A percentile compares a stretch with the other conserved stretches of the same genome.
phyloP scores from a whole-genome alignment of 2,888 invertebrate genomes.

The Athrips mouffetella region DNA sequence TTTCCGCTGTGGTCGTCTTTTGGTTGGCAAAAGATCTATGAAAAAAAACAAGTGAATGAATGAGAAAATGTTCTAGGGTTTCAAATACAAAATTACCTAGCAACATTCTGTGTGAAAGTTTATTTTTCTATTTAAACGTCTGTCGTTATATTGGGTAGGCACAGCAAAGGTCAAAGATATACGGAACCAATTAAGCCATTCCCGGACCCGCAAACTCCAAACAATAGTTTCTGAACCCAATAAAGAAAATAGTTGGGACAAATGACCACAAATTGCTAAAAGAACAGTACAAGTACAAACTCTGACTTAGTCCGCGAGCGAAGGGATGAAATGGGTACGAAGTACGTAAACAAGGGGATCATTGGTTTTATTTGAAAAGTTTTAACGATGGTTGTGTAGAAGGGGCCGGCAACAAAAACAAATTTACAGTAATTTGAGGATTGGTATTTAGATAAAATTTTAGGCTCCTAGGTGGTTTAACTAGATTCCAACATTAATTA shows the following conservation, averaged over 20 bases:
- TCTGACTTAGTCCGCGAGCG: slow-evolving; percentile 55
- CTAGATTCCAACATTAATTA: too few species aligned
- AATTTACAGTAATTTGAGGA: slow-evolving; percentile 8
- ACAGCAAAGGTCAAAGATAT: too few species aligned
- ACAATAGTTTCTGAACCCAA: slow-evolving; percentile 10
- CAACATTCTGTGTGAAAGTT: too few species aligned
- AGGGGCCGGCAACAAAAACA: slow-evolving; percentile 11
- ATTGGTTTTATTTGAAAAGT: slow-evolving; percentile 71
- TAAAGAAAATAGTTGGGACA: slow-evolving; percentile 40
- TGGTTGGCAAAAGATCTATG: too few species aligned
- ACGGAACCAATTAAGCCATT: slow-evolving; percentile 9
- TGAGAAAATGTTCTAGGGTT: too few species aligned
- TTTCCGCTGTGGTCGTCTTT: too few species aligned
- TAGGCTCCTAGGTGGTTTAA: too few species aligned
- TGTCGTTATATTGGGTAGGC: too few species aligned
- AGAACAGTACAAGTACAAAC: slow-evolving; percentile 49
- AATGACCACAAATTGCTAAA: slow-evolving; percentile 45
- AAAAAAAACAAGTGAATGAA: too few species aligned
- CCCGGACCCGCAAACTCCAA: neutral
- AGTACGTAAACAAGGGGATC: slow-evolving; percentile 62
- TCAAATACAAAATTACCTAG: too few species aligned
- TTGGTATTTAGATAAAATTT: too few species aligned
- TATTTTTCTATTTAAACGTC: too few species aligned
- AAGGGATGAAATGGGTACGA: slow-evolving; percentile 50
- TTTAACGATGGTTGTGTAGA: slow-evolving; percentile 55